Evolutionary conservation across 2,113 vertebrate species (phyloP).

Genomic region (Ciconia boyciana): DNA sequence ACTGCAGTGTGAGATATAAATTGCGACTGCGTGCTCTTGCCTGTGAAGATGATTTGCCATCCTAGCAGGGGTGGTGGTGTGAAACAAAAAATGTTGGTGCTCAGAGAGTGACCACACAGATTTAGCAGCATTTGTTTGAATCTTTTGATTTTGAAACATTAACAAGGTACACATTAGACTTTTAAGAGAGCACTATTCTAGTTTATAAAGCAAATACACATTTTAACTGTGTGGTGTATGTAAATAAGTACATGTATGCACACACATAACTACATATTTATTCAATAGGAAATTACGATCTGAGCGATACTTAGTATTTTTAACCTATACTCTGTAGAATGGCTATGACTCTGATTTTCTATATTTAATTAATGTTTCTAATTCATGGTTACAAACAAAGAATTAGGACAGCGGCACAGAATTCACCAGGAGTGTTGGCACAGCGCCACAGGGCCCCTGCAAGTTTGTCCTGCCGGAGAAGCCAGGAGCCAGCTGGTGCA

Average conservation of each 20-base stretch:
- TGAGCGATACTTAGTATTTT: background rate
- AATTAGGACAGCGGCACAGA: background rate
- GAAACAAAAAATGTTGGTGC: background rate
- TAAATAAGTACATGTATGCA: background rate
- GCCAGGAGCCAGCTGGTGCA: slow-evolving; percentile 20
- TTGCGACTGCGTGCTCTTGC: background rate
- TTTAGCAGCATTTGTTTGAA: background rate
- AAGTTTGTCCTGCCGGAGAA: background rate
- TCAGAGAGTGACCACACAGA: background rate
- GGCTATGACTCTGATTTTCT: background rate
- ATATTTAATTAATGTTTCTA: background rate
- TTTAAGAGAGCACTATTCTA: background rate
- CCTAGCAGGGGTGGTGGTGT: background rate
- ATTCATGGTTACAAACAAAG: background rate
- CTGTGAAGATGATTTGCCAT: background rate
- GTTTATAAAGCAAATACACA: background rate
- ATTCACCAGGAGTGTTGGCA: background rate
- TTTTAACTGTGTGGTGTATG: background rate
- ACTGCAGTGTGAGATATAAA: background rate
- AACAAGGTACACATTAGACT: background rate
- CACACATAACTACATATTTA: background rate
- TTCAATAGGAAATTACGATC: background rate
- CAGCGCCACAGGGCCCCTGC: background rate
- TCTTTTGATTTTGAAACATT: background rate
- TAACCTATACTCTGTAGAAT: background rate